Evolutionary conservation across 2,113 vertebrate species (phyloP).

Genomic region (Pachycephala philippinensis): DNA sequence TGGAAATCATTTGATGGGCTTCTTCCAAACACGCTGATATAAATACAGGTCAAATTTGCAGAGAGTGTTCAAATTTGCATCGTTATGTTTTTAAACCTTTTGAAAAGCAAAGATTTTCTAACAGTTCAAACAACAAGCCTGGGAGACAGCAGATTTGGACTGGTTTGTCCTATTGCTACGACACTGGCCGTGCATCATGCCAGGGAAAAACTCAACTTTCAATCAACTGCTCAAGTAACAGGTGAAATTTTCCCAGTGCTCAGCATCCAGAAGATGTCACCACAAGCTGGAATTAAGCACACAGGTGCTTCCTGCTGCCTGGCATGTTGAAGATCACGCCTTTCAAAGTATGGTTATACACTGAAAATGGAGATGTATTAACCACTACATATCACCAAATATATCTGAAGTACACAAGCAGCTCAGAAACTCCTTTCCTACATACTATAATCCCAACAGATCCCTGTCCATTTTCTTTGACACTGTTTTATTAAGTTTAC

Average conservation of each 20-base stretch:
- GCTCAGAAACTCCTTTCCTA: background rate
- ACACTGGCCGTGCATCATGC: rapidly evolving
- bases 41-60: background rate
- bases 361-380: background rate
- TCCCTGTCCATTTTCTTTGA: background rate
- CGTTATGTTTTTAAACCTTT: background rate
- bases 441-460: background rate
- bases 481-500: background rate
- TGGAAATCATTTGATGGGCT: background rate
- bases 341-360: background rate
- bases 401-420: background rate
- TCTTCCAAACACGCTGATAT: background rate
- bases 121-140: background rate
- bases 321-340: rapidly evolving
- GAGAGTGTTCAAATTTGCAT: background rate
- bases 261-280: background rate
- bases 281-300: background rate
- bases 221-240: background rate
- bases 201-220: background rate
- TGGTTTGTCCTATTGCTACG: background rate
- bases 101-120: background rate
- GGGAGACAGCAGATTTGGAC: background rate
- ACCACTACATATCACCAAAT: background rate
- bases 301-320: background rate
- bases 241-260: background rate